Conservation (phyloP, 2,888 invertebrate species). For the Ellobium chinense region DNA sequence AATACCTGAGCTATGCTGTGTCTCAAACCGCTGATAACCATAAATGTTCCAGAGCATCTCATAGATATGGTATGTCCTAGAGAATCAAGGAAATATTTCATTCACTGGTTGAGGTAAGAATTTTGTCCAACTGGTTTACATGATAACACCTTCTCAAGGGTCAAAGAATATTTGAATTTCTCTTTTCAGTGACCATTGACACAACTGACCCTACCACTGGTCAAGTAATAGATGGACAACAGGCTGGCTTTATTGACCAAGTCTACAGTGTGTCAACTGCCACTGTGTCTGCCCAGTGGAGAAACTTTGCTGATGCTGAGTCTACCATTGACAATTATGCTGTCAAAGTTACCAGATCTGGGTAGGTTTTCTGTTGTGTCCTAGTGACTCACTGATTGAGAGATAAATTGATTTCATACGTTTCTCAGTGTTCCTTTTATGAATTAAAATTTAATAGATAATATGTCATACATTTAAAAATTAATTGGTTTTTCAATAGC, state of each 20-base stretch:
- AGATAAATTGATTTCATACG: no score
- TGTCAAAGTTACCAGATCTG: slow-evolving; percentile 54
- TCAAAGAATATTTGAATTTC: not conserved
- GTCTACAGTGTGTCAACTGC: slow-evolving; percentile 58
- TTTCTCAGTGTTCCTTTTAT: no score
- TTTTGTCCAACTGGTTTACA: not conserved
- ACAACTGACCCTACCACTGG: slow-evolving; percentile 59
- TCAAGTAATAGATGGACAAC: slow-evolving; percentile 57
- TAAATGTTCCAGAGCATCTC: no score
- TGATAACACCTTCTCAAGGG: not conserved
- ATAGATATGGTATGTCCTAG: no score
- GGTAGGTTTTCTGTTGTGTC: slow-evolving; percentile 44
- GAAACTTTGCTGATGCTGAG: slow-evolving; percentile 62
- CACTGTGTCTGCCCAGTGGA: slow-evolving; percentile 61
- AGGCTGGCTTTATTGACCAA: slow-evolving; percentile 50
- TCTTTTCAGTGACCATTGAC: slow-evolving; percentile 58
- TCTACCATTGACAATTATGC: slow-evolving; percentile 59
- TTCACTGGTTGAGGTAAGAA: no score
- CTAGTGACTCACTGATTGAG: no score
- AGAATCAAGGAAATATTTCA: no score
- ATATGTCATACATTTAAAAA: no score
- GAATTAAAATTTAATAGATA: no score
- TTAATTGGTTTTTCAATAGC: no score
- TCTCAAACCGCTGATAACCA: no score
- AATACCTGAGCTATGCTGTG: no score